Evolutionary conservation across 1,140 invertebrate species (phyloP).

Genomic region (Anagrus nilaparvatae): DNA sequence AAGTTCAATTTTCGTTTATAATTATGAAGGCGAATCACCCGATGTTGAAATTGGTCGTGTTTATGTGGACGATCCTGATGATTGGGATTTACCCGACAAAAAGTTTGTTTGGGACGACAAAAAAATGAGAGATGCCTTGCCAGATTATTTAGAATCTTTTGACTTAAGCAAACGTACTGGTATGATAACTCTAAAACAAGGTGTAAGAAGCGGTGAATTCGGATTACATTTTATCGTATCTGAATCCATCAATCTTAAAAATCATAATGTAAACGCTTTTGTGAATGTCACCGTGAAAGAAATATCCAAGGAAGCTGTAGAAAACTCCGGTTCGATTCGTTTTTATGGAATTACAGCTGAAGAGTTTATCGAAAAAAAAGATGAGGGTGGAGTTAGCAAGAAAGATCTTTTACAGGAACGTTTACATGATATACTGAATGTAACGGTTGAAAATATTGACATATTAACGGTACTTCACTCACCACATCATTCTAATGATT

Average conservation of each 20-base stretch:
- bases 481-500: constrained; percentile 48
- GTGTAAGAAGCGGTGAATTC: constrained; percentile 59
- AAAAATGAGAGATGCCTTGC: constrained; percentile 24
- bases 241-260: no score
- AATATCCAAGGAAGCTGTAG: constrained; percentile 81
- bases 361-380: constrained; percentile 64
- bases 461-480: constrained; percentile 80
- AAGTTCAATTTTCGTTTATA: constrained; percentile 85
- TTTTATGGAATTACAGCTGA: constrained; percentile 72
- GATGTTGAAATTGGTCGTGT: constrained; percentile 78
- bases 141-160: no score
- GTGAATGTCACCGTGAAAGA: constrained; percentile 77
- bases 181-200: constrained; percentile 71
- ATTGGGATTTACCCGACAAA: constrained; percentile 90
- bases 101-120: constrained; percentile 56
- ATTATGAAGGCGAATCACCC: constrained; percentile 68
- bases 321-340: constrained; percentile 80
- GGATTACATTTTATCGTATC: constrained; percentile 59
- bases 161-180: constrained; percentile 59
- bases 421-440: constrained; percentile 67
- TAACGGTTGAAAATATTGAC: constrained; percentile 73
- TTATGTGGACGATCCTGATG: constrained; percentile 82
- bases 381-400: constrained; percentile 52
- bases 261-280: constrained; percentile 63
- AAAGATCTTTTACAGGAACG: constrained; percentile 52